Percentiles rank a stretch among this genome's conserved stretches.
These are phyloP conservation scores for Chrysolina americana DNA, from an alignment of 2,888 invertebrate genomes.

Conservation along the genomic window DNA sequence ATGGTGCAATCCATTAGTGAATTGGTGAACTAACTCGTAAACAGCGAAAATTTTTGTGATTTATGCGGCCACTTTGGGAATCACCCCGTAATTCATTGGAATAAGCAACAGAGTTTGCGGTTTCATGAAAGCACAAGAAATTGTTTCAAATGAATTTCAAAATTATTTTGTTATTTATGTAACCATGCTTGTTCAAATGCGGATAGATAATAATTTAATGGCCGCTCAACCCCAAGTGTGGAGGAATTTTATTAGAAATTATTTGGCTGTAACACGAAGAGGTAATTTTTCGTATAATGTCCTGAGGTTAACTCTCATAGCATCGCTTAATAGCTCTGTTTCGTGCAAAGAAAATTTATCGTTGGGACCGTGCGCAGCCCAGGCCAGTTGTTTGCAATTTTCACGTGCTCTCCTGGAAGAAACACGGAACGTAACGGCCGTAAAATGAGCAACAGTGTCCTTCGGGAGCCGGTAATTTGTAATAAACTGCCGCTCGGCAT, in stretches of 20 bases:
- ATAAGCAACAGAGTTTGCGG: too few relatives aligned
- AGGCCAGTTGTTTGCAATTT: constrained; percentile 4
- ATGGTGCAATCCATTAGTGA: too few relatives aligned
- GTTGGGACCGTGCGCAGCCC: not conserved
- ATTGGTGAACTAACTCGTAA: too few relatives aligned
- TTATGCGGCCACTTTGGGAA: too few relatives aligned
- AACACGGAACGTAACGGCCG: constrained; percentile 6
- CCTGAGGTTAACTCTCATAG: constrained; percentile 17
- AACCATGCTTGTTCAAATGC: too few relatives aligned
- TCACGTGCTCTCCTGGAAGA: constrained; percentile 11
- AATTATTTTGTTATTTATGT: too few relatives aligned
- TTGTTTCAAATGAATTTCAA: not conserved
- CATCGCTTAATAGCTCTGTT: constrained; percentile 8
- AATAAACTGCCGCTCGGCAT: constrained; percentile 14
- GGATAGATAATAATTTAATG: not conserved
- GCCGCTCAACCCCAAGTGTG: not conserved
- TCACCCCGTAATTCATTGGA: too few relatives aligned
- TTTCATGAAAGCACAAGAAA: too few relatives aligned
- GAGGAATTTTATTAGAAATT: not conserved
- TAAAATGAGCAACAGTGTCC: constrained; percentile 1
- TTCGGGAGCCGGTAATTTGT: constrained; percentile 11
- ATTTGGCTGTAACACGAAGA: not conserved
- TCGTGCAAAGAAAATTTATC: constrained; percentile 12
- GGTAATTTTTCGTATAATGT: constrained; percentile 11
- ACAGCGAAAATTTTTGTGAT: too few relatives aligned